Base-by-base conservation (phyloP, 2,797 vertebrate genomes). In the Myotis vivesi region DNA sequence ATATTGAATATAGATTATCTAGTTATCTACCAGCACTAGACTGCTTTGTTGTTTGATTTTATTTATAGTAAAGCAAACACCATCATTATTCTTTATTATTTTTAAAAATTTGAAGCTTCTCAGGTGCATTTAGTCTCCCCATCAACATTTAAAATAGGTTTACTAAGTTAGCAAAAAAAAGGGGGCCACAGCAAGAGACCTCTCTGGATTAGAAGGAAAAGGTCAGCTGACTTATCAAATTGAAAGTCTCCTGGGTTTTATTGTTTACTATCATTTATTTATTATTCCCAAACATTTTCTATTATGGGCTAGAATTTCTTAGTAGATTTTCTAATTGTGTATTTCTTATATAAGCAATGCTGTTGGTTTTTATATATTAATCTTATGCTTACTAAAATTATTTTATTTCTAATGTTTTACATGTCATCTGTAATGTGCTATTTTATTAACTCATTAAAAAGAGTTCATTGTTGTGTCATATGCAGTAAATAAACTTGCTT, bases 331-430 rank as follows among this genome's bases (percentile, higher is more conserved):
- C 41, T 87, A 92, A 30, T 8, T 69, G 36, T 30, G 64, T 87
- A 41, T 49, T 73, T 77, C 51, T 71, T 10, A 17, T 15, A 33
- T 85, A 88, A 94, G n/a, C 7, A 85, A 69, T 81, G 73, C 57
- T 89, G 11, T 36, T 80, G 33, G 19, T 28, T 94, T 95, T 80
- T 62, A 92, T 38, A 81, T 9, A 12, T 68, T 49, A n/a, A 86
- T 55, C 59, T 69, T 69, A 8, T n/a, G 41, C 44, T 75, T 75
- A 62, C 59, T 71, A 49, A 77, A 93, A 72, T 77, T 6, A 36
- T 85, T 90, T 93, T 69, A 69, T 73, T 87, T 90, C 69, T 83
- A 77, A 89, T 87, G 33, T 28, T 94, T 94, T 72, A 49, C 83
- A 49, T 44, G 6, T n/a, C n/a, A 46, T 57, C 38, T 72, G 6